phyloP scores from a whole-genome alignment of 2,797 vertebrate genomes.

The Galagoides demidoff region DNA sequence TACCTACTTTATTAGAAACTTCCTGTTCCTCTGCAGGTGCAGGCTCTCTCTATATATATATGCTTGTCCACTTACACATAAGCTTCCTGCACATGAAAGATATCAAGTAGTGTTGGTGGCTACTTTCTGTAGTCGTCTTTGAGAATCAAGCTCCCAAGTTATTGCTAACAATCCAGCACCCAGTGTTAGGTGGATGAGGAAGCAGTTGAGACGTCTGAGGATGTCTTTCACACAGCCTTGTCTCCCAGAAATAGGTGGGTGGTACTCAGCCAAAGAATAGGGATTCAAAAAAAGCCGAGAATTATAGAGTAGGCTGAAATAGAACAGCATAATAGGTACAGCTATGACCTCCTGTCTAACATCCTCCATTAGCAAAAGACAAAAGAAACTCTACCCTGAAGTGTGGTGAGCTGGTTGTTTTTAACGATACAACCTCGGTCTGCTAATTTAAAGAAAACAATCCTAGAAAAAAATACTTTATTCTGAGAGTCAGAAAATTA shows the following conservation, averaged over 20 bases:
- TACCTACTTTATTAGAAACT: not conserved
- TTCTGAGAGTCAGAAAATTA: not conserved
- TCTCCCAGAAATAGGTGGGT: constrained; percentile 81
- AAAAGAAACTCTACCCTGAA: constrained; percentile 76
- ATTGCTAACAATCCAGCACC: not conserved
- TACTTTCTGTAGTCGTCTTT: not conserved
- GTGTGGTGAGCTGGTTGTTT: constrained; percentile 59
- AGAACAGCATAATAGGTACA: constrained; percentile 70
- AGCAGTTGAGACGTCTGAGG: constrained; percentile 7
- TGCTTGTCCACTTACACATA: not conserved
- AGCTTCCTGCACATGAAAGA: not conserved
- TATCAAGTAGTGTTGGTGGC: not conserved
- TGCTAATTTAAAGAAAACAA: constrained; percentile 70
- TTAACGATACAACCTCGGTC: constrained; percentile 69
- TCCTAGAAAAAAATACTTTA: not conserved
- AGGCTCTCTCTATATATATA: not conserved
- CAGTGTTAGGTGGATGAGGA: not conserved
- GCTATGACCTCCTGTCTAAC: constrained; percentile 49
- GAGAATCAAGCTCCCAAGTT: constrained; percentile 44
- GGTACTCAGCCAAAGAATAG: constrained; percentile 77
- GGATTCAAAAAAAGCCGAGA: constrained; percentile 65
- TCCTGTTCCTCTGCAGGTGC: not conserved
- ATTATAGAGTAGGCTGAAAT: constrained; percentile 81
- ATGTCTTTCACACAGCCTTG: constrained; percentile 74
- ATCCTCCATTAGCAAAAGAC: constrained; percentile 71